Percentiles rank a stretch among this genome's conserved stretches.
These are phyloP conservation scores for Halocynthia aurantium DNA, from an alignment of 23 tunicate species.

Conservation along the genomic window DNA sequence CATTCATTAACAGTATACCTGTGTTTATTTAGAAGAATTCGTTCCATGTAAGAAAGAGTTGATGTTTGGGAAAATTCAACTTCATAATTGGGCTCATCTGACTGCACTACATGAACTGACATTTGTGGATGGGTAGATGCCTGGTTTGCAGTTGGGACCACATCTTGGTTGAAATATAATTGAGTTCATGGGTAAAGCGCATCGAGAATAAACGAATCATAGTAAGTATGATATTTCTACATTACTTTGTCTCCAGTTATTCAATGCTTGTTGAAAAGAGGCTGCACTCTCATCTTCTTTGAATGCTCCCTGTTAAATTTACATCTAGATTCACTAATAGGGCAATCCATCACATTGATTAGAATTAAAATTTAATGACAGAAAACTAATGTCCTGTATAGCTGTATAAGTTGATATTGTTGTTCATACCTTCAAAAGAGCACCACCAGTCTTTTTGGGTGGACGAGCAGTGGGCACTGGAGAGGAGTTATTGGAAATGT, in stretches of 20 bases:
- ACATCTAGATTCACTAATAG: not conserved
- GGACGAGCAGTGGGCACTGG: not conserved
- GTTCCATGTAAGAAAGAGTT: conserved; percentile 65
- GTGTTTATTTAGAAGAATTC: conserved; percentile 54
- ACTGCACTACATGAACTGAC: conserved; percentile 81
- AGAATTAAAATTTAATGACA: too few relatives aligned
- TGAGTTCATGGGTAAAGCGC: too few relatives aligned
- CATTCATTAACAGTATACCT: too few relatives aligned
- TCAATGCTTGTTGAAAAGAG: conserved; percentile 71
- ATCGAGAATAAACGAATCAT: too few relatives aligned
- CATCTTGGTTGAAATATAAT: not conserved
- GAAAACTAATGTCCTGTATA: not conserved
- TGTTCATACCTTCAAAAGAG: conserved; percentile 11
- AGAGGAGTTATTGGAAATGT: not conserved
- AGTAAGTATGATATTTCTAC: not conserved
- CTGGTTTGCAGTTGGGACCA: not conserved
- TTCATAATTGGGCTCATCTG: conserved; percentile 53
- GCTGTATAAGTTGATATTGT: not conserved
- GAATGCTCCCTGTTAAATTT: conserved; percentile 34
- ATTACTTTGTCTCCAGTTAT: conserved; percentile 45
- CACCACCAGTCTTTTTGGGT: conserved; percentile 9
- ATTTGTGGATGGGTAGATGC: conserved; percentile 28
- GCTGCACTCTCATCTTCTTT: conserved; percentile 82
- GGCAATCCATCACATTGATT: too few relatives aligned
- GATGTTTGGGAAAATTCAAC: conserved; percentile 62